Base-by-base conservation (phyloP, 2,888 invertebrate genomes). In the Plagodis dolabraria region DNA sequence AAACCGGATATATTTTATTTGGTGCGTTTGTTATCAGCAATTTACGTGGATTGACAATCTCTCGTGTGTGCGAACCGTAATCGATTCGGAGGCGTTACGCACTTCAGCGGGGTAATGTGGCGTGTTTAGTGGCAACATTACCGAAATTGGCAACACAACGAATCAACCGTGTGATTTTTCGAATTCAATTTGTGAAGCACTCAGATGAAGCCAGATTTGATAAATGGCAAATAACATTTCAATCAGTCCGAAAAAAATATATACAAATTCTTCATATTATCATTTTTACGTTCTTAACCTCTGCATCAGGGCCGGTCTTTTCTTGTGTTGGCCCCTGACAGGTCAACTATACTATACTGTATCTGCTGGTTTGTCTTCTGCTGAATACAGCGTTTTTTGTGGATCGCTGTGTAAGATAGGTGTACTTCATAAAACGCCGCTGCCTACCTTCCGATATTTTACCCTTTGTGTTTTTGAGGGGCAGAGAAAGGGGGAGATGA, bases 61-160 rank as follows among this genome's bases (percentile, higher is more conserved):
- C 35, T 43, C 60, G 44, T 46, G 60, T 61, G 49, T 56, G 36
- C 52, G 45, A 38, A 45, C 42, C 51, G 53, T 53, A 60, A 60
- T 60, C 48, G 60, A 60, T 53, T 56, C 35, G n/a, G 47, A 51
- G 47, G 35, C 7, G 47, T 53, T 46, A 50, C 46, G 43, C 49
- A 35, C 33, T 45, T 48, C n/a, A 58, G 36, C 45, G 47, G 51
- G 44, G 42, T 47, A 47, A 53, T 33, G 38, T 11, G 42, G 11
- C 47, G 48, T 53, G 34, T 34, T 38, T 22, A 52, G 53, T 44
- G 38, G 33, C 36, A 47, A 33, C 42, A 49, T 49, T 38, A 53
- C 10, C 40, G 12, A 46, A 42, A 53, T 49, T 53, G 48, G 33
- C 11, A 53, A 40, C 43, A 47, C 51, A 4, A 12, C 47, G 33